Conservation (phyloP, 1,140 invertebrate species). For the Elysia chlorotica region DNA sequence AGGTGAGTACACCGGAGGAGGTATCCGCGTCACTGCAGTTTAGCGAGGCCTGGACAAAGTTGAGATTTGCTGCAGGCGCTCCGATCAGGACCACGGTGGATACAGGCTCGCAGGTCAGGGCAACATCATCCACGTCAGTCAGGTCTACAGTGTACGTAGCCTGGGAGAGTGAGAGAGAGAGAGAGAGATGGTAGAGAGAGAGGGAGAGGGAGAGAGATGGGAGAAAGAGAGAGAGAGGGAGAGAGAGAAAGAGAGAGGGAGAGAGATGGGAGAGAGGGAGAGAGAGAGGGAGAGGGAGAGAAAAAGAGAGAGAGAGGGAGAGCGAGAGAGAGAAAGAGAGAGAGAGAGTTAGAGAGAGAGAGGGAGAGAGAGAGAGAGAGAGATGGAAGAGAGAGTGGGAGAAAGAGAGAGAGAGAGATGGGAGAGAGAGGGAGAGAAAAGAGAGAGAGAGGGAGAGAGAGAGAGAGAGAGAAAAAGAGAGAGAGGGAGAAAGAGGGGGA, state of each 20-base stretch:
- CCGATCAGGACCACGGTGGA: neutral
- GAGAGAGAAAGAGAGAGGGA: neutral
- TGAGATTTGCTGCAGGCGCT: neutral
- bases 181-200: neutral
- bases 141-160: neutral
- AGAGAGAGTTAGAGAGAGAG: constrained; percentile 8
- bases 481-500: neutral
- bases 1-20: neutral
- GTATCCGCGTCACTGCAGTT: neutral
- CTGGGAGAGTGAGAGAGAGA: neutral
- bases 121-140: neutral
- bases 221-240: neutral
- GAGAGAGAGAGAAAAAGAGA: constrained; percentile 18
- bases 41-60: neutral
- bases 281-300: neutral
- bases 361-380: neutral
- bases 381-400: neutral
- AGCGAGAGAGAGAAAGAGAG: neutral
- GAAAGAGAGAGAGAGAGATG: neutral
- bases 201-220: neutral
- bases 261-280: neutral
- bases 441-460: constrained; percentile 12
- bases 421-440: neutral
- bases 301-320: neutral
- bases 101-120: neutral